phyloP scores from a whole-genome alignment of 64 coral and sea anemone species.

The Pocillopora damicornis region DNA sequence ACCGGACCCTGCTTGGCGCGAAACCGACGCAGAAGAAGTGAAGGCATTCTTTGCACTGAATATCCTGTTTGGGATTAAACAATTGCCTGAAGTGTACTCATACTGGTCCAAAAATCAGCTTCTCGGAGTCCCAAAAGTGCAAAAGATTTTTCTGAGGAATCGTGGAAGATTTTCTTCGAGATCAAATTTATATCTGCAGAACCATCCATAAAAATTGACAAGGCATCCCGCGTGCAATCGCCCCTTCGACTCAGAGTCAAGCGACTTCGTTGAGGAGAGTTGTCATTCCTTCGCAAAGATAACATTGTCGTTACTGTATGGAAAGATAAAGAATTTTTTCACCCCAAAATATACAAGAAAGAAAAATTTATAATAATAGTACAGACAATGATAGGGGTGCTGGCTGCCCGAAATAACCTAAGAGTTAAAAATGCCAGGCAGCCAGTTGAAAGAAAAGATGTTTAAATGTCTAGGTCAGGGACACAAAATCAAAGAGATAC shows the following conservation, averaged over 20 bases:
- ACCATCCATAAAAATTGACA: too few species aligned
- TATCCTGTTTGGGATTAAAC: conserved; percentile 32
- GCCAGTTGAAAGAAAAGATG: too few species aligned
- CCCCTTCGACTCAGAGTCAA: neutral
- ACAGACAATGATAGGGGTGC: too few species aligned
- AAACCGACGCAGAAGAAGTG: neutral
- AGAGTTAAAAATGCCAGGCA: too few species aligned
- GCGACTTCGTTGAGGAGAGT: conserved; percentile 30
- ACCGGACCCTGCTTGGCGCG: neutral
- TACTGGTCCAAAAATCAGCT: conserved; percentile 33
- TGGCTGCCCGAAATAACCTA: too few species aligned
- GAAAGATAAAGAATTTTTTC: too few species aligned
- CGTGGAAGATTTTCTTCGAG: conserved; percentile 27
- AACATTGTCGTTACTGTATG: conserved; percentile 10
- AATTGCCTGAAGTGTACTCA: neutral
- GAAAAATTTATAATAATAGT: too few species aligned
- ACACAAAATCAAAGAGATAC: too few species aligned
- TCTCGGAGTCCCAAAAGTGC: conserved; percentile 10
- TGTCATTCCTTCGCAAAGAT: conserved; percentile 1
- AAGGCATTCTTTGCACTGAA: conserved; percentile 13
- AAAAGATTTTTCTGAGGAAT: conserved; percentile 26
- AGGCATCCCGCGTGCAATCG: neutral
- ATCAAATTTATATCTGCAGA: conserved; percentile 26
- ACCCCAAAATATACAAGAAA: too few species aligned
- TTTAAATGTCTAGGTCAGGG: too few species aligned